Evolutionary conservation across 2,888 invertebrate genomes (phyloP).

Genomic region (Thumatha senex): DNA sequence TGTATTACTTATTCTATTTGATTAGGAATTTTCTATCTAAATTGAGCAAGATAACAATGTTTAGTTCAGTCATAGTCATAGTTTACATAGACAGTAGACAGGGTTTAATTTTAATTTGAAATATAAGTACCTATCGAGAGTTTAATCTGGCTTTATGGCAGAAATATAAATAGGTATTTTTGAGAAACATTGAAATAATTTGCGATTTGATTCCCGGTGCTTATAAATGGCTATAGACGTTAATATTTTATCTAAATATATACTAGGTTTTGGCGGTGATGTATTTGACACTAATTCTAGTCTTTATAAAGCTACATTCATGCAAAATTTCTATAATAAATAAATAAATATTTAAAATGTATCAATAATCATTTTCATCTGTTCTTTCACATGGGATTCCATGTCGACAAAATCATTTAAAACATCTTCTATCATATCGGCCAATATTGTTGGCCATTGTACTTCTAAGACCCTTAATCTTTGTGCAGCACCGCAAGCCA

Average conservation of each 20-base stretch:
- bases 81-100: not conserved
- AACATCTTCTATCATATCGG: slow-evolving; percentile 90
- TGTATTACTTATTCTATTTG: slow-evolving; percentile 17
- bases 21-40: slow-evolving; percentile 24
- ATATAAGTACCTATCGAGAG: not conserved
- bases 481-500: slow-evolving; percentile 90
- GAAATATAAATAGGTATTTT: not conserved
- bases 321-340: slow-evolving; percentile 2
- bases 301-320: slow-evolving; percentile 13
- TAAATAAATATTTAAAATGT: slow-evolving; percentile 42
- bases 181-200: not conserved
- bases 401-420: slow-evolving; percentile 91
- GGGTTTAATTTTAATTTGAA: not conserved
- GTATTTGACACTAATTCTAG: slow-evolving; percentile 31
- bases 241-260: not conserved
- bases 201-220: not conserved
- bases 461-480: slow-evolving; percentile 89
- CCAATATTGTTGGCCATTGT: slow-evolving; percentile 90
- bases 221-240: not conserved
- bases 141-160: not conserved
- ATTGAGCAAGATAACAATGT: slow-evolving; percentile 37
- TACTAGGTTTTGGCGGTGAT: slow-evolving; percentile 25
- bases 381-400: slow-evolving; percentile 90
- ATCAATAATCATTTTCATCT: slow-evolving; percentile 81
- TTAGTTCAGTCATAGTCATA: slow-evolving; percentile 32